These are phyloP conservation scores for Numenius arquata DNA, from an alignment of 2,113 vertebrate genomes.

Conservation along the genomic window DNA sequence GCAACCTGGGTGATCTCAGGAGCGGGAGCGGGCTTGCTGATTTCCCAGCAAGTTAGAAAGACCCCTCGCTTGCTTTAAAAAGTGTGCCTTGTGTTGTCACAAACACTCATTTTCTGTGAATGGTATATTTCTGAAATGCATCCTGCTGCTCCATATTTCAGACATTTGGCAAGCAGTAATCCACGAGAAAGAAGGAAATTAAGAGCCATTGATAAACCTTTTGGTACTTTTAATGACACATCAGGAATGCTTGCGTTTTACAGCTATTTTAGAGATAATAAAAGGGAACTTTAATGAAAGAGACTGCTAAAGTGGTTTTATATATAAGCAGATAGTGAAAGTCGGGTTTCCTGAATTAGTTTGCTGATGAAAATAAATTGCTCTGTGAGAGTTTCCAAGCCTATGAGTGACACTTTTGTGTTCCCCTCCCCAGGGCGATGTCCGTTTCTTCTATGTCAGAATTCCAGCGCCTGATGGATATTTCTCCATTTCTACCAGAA, in stretches of 20 bases:
- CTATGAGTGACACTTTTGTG: not conserved
- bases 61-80: not conserved
- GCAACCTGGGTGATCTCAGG: not conserved
- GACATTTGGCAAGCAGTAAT: not conserved
- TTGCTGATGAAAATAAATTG: not conserved
- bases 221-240: not conserved
- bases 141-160: not conserved
- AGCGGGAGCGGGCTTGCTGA: not conserved
- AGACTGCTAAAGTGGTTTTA: not conserved
- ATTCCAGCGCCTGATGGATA: constrained; percentile 96
- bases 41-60: not conserved
- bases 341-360: not conserved
- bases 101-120: not conserved
- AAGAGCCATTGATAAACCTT: not conserved
- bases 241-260: not conserved
- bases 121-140: not conserved
- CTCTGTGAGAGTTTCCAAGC: not conserved
- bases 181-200: not conserved
- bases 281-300: not conserved
- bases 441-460: constrained; percentile 99
- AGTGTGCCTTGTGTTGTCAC: fast-evolving
- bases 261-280: not conserved
- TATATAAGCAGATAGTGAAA: not conserved
- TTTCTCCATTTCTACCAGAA: constrained; percentile 95
- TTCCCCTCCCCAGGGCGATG: constrained; percentile 82